Conservation (phyloP, 1,140 invertebrate species). For the Bombus ignitus region DNA sequence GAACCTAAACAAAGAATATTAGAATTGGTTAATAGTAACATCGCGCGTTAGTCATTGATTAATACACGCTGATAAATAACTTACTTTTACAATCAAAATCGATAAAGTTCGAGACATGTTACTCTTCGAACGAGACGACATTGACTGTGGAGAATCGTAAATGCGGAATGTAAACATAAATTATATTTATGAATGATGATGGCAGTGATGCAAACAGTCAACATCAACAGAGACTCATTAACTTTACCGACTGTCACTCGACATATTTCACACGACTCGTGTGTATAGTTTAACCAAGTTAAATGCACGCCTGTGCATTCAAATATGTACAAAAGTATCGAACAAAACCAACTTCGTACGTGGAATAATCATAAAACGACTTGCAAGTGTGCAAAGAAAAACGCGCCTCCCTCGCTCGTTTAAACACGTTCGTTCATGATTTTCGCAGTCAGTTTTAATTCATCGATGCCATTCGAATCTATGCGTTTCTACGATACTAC, state of each 20-base stretch:
- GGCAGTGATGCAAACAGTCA: neutral
- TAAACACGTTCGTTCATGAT: neutral
- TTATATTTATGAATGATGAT: slow-evolving; percentile 9
- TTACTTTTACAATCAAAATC: neutral
- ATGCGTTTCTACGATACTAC: neutral
- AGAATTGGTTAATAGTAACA: too few species aligned
- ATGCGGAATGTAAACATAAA: slow-evolving; percentile 5
- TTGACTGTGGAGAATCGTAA: neutral
- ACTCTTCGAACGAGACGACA: neutral
- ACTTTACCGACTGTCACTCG: neutral
- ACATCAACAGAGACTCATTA: neutral
- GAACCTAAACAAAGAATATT: too few species aligned
- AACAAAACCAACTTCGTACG: neutral
- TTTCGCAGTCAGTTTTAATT: neutral
- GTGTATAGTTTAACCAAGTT: neutral
- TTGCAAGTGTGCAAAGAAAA: neutral
- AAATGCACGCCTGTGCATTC: neutral
- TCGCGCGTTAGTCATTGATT: too few species aligned
- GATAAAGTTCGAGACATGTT: neutral
- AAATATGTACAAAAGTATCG: neutral
- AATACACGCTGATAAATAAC: too few species aligned
- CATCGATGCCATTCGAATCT: neutral
- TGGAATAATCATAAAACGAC: neutral
- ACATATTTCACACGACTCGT: neutral
- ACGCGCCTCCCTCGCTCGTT: neutral